Conservation (phyloP, 2,113 vertebrate species). For the Coregonus clupeaformis region DNA sequence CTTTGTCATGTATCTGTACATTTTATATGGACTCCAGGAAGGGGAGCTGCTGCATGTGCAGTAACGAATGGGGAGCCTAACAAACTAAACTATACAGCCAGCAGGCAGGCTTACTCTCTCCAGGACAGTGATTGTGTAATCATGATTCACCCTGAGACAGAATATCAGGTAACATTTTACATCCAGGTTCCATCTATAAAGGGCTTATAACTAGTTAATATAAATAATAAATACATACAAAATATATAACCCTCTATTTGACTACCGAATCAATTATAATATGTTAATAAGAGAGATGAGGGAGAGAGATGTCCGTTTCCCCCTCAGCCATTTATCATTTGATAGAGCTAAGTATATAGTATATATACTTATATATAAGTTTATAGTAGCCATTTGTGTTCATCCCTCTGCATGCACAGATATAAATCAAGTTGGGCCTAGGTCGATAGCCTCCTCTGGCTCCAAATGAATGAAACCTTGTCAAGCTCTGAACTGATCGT, state of each 20-base stretch:
- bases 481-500: not conserved
- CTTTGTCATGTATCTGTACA: too few species aligned
- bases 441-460: not conserved
- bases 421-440: not conserved
- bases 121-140: too few species aligned
- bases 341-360: not conserved
- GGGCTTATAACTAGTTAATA: not conserved
- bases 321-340: not conserved
- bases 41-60: too few species aligned
- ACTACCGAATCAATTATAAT: not conserved
- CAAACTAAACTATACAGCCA: too few species aligned
- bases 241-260: too few species aligned
- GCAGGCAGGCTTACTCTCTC: too few species aligned
- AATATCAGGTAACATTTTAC: too few species aligned
- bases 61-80: too few species aligned
- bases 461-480: not conserved
- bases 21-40: too few species aligned
- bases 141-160: too few species aligned
- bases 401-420: not conserved
- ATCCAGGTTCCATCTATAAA: not conserved
- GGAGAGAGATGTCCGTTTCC: not conserved
- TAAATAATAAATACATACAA: too few species aligned
- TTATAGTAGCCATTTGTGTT: not conserved
- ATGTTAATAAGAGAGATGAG: not conserved
- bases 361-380: not conserved